Evolutionary conservation across 2,797 vertebrate species (phyloP).

Genomic region (Rhadinocentrus ornatus): DNA sequence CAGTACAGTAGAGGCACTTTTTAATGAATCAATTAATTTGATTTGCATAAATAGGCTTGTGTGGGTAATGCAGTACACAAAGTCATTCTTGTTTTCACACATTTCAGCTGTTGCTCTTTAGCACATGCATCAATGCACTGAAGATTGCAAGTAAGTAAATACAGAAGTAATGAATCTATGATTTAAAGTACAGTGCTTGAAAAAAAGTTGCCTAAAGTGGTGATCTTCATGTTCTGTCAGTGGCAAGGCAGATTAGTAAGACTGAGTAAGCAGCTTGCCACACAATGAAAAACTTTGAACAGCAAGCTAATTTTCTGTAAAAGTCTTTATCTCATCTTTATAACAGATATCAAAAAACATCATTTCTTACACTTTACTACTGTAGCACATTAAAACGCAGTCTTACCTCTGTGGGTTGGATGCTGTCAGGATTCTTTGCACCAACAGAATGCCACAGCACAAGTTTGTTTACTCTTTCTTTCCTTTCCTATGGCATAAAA

Average conservation of each 20-base stretch:
- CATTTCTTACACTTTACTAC: background rate
- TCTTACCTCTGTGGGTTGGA: background rate
- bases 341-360: background rate
- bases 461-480: background rate
- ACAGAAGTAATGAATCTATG: background rate
- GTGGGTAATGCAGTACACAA: background rate
- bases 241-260: background rate
- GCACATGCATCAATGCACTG: background rate
- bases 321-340: background rate
- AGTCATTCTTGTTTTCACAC: background rate
- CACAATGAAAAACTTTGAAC: background rate
- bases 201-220: too few relatives aligned
- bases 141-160: background rate
- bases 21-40: background rate
- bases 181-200: background rate
- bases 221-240: too few relatives aligned
- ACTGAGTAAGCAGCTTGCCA: background rate
- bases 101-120: background rate
- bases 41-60: background rate
- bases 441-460: background rate
- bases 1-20: background rate
- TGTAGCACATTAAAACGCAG: background rate
- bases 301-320: background rate
- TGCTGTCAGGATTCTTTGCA: background rate
- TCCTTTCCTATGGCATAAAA: conserved; percentile 1